Conservation (phyloP, 2,888 invertebrate genomes). For the Prosopocoilus inquinatus region DNA sequence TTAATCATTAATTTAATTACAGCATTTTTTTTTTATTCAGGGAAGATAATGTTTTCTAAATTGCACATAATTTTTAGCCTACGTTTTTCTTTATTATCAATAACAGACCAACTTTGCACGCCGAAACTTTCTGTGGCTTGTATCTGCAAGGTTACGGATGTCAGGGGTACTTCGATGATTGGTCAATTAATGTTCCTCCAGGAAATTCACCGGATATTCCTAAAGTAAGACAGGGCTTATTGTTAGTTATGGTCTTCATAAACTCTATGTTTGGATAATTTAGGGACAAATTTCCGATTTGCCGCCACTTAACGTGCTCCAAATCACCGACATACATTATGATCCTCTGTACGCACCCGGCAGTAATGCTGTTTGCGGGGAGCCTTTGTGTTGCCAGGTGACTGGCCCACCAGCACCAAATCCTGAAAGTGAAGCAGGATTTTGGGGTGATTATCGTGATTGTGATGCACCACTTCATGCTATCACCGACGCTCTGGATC, state of each 20-base stretch:
- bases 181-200: conserved; percentile 33
- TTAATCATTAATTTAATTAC: too few relatives aligned
- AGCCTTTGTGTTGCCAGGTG: conserved; percentile 72
- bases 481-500: conserved; percentile 56
- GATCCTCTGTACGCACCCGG: conserved; percentile 68
- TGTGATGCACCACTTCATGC: conserved; percentile 74
- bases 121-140: conserved; percentile 58
- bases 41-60: too few relatives aligned
- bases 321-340: conserved; percentile 75
- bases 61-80: conserved; percentile 51
- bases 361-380: conserved; percentile 66
- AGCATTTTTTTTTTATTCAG: too few relatives aligned
- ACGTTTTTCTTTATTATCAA: conserved; percentile 60
- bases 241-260: neutral
- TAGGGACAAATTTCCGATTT: conserved; percentile 13
- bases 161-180: conserved; percentile 33
- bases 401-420: conserved; percentile 48
- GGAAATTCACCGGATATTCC: conserved; percentile 50
- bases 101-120: conserved; percentile 53
- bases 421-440: conserved; percentile 57
- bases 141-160: conserved; percentile 51
- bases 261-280: conserved; percentile 1
- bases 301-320: conserved; percentile 49
- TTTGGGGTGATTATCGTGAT: conserved; percentile 75
- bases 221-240: conserved; percentile 37